A percentile compares a stretch with the other conserved stretches of the same genome.
phyloP scores from a whole-genome alignment of 2,888 invertebrate genomes.

The Quadriops clusia region DNA sequence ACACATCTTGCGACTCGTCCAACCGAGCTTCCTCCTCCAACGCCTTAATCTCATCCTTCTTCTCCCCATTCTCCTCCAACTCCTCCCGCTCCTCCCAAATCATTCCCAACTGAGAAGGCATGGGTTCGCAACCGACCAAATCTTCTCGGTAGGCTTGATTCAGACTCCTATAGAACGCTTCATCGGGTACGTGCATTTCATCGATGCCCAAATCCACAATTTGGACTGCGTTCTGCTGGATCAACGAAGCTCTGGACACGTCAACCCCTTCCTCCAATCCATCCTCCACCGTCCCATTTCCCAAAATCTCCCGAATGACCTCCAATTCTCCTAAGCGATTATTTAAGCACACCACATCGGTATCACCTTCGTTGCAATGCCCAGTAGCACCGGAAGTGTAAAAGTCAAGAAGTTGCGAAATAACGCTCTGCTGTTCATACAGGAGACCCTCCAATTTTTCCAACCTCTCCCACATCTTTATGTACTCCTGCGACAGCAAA shows the following conservation, averaged over 20 bases:
- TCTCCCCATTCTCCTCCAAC: constrained; percentile 43
- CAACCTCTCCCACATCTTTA: constrained; percentile 86
- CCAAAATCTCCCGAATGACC: constrained; percentile 53
- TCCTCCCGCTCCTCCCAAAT: constrained; percentile 81
- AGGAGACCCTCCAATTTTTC: constrained; percentile 79
- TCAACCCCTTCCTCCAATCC: constrained; percentile 55
- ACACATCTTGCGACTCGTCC: constrained; percentile 51
- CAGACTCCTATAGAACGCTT: constrained; percentile 77
- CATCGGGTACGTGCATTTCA: constrained; percentile 58
- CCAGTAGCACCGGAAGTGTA: constrained; percentile 50
- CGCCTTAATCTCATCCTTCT: constrained; percentile 27
- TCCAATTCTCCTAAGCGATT: constrained; percentile 39
- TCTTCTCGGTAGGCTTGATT: constrained; percentile 82
- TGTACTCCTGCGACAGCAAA: constrained; percentile 80
- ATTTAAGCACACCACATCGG: constrained; percentile 27
- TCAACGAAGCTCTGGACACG: constrained; percentile 36
- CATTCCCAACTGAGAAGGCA: constrained; percentile 67
- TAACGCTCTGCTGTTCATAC: constrained; percentile 82
- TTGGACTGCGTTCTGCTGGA: constrained; percentile 28
- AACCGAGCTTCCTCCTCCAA: constrained; percentile 42
- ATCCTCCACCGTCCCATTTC: constrained; percentile 53
- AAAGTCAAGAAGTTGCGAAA: constrained; percentile 74
- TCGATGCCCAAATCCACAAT: constrained; percentile 35
- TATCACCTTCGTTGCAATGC: constrained; percentile 14
- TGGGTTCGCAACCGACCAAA: constrained; percentile 44